Percentiles rank a stretch among this genome's conserved stretches.
Evolutionary conservation across 2,888 invertebrate species (phyloP).

Genomic region (Rapana venosa): DNA sequence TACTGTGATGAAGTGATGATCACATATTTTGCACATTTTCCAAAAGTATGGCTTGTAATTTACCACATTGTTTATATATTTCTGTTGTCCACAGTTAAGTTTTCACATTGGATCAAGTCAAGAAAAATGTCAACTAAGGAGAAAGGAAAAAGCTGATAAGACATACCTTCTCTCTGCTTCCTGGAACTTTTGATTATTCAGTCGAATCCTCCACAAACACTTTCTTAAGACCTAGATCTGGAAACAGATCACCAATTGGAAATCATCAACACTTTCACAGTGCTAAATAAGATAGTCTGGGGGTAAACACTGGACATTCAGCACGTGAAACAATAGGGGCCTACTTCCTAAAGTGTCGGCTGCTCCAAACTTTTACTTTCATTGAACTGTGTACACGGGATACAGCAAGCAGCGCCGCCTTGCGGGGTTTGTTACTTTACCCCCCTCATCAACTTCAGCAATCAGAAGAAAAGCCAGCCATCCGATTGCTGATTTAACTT

Average conservation of each 20-base stretch:
- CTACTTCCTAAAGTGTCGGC: neutral
- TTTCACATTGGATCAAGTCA: too few species aligned
- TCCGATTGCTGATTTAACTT: too few species aligned
- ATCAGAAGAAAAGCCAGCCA: too few species aligned
- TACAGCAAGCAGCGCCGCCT: constrained; percentile 24
- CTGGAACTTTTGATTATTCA: neutral
- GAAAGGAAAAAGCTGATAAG: neutral
- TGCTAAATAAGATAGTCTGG: neutral
- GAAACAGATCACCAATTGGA: too few species aligned
- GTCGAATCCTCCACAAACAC: neutral
- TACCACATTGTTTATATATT: too few species aligned
- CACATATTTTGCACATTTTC: too few species aligned
- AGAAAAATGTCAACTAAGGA: too few species aligned
- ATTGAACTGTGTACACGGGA: neutral
- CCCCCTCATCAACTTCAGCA: too few species aligned
- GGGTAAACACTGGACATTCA: neutral
- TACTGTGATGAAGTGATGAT: too few species aligned
- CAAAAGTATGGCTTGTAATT: too few species aligned
- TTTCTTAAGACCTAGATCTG: neutral
- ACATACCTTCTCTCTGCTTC: constrained; percentile 3
- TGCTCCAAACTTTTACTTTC: constrained; percentile 14
- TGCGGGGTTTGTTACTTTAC: neutral
- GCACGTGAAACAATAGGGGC: neutral
- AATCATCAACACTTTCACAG: too few species aligned
- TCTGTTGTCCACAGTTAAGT: too few species aligned